Base-by-base conservation (phyloP, 37 sponge, comb jelly and placozoan species). In the Ianthella basta region DNA sequence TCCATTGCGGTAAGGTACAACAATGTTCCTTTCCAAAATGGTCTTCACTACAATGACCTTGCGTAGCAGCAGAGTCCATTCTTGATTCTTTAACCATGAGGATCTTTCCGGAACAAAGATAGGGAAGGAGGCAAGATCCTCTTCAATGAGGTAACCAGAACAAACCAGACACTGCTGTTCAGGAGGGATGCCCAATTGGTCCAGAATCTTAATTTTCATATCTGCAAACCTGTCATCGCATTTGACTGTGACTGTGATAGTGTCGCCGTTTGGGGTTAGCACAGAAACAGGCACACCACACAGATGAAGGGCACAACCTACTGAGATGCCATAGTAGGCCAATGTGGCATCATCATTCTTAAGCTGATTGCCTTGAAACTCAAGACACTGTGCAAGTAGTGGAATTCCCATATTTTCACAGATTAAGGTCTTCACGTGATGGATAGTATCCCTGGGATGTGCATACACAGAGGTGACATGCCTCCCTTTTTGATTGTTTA, bases 111-210 rank as follows among this genome's bases (percentile, higher is more conserved):
- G 41, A 36, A 54, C 53, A 37, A 54, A 80, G 59, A 54, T 32
- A 23, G 10, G 21, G 41, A 80, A 57, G 21, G 80, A 23, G 30
- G 34, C 16, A 57, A 12, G 25, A n/a, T n/a, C n/a, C 24, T 80
- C 60, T 80, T 80, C 57, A 8, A 97, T 85, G 78, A 95, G 94
- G 69, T 93, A 93, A 18, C 98, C 98, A 81, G 94, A 94, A 82
- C 93, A 98, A 86, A 98, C 93, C 18, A 98, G 94, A 30, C 94
- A 88, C 82, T 98, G 98, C 72, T 98, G 98, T 65, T 98, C 96
- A 44, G 94, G 96, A 29, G 98, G 96, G 84, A 98, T 95, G 33
- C 98, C 96, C 50, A 92, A 94, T 59, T 95, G 95, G 91, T 93
- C 96, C 77, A 94, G 98, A 69, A 98, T 98, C 86, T 98, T 98